Evolutionary conservation across 2,888 invertebrate genomes (phyloP), one percentile per base, ranked within the genome.

Genomic region (Anodontia alba): DNA sequence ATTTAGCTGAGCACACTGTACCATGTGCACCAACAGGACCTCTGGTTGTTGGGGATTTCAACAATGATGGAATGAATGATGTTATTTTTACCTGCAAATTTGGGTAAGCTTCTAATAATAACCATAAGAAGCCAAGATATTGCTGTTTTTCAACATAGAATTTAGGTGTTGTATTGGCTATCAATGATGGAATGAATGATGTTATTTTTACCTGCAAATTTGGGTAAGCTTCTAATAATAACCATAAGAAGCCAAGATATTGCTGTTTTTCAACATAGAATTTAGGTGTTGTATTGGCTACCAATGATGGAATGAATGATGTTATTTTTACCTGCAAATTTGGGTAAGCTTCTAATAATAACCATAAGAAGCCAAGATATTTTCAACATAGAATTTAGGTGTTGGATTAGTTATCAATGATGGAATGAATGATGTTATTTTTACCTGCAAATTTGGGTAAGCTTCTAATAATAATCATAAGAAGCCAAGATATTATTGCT

Each of bases 11-110:
- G 66, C 94, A 93, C 78, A 88, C 92, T 15, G 84, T 93, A 42
- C 94, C 94, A 8, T 93, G 93, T 57, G 91, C 91, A 12, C 91
- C 93, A 7, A 90, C 91, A n/a, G 90, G 88, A 33, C 87, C 89
- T 0, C 90, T 93, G 23, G 91, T 92, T 36, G 81, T 91, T 33
- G 93, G 92, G 0, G 94, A 94, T 84, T 94, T 93, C 81, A 91
- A 92, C 82, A 91, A 92, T 68, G 93, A 93, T 87, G 94, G 94
- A 7, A 83, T 90, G 73, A 92, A 90, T 77, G 94, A 93, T 80
- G 78, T 93, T 42, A 90, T 93, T 43, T 86, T 93, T 31, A 91
- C 91, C 2, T 94, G 94, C 83, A 92, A 91, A 78, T 85, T 89
- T 74, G 93, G 92, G 94, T 93, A 82, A 80, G 90, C 76, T 12